Evolutionary conservation across 2,797 vertebrate species (phyloP), one percentile per base, ranked within the genome.

Genomic region (Rhodeus uyekii): DNA sequence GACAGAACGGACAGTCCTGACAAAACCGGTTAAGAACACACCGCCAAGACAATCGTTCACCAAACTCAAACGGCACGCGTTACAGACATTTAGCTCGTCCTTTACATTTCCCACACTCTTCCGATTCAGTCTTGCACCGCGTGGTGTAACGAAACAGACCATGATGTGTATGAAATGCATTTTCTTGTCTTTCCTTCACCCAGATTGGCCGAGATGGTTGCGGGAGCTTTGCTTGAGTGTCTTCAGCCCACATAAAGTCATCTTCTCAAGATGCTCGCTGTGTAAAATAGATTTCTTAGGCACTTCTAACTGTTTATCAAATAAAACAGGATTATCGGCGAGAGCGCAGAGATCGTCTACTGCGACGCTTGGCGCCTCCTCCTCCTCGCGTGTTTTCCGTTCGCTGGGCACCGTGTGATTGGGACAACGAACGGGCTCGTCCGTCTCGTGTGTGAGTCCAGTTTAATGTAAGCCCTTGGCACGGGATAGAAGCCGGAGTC

Each of bases 271-370:
- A 90, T 88, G 87, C 86, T 90, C 82, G 90, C 88, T 79, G 88
- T 91, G 90, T 92, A 82, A 90, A 88, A 90, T 88, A 92, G 88
- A 89, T 90, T 87, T 93, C 91, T 92, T 91, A 95, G 94, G 94
- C 94, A 95, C 94, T 95, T 95, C 89, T 91, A 53, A 93, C 92
- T 90, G 90, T 92, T 93, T 86, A 76, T 86, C 88, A 91, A 90
- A 93, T 83, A 90, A 91, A 90, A 92, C 87, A 90, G 89, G 89
- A 89, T 88, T 88, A 87, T 78, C 74, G 61, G 68, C 39, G 65
- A 87, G 82, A 82, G 76, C 87, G 92, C 27, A 85, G 87, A 86
- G 58, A 32, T 88, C 87, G 86, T 89, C 89, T 87, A 90, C 91
- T 89, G 91, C 91, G 90, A 88, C 32, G 14, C 32, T 48, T 55